These are phyloP conservation scores for Fukomys damarensis DNA, from an alignment of 2,113 vertebrate genomes.

Conservation along the genomic window DNA sequence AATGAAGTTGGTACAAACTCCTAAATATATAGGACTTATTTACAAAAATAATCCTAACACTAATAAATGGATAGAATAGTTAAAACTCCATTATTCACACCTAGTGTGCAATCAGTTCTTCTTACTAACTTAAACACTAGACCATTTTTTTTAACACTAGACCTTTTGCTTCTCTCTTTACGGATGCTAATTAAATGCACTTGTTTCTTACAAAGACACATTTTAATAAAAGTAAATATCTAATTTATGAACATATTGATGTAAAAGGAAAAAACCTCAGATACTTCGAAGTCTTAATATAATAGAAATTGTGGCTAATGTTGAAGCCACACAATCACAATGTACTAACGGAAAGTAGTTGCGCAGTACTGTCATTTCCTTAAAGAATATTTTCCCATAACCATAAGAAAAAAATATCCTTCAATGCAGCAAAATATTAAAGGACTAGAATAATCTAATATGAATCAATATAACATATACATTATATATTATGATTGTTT, in stretches of 20 bases:
- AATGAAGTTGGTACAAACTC: not conserved
- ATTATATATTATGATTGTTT: not conserved
- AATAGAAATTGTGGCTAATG: not conserved
- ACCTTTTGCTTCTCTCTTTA: not conserved
- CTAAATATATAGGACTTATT: not conserved
- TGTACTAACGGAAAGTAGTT: not conserved
- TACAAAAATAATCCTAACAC: not conserved
- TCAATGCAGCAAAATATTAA: not conserved
- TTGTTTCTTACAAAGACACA: not conserved
- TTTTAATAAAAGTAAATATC: not conserved
- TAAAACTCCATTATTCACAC: not conserved
- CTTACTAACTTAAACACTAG: not conserved
- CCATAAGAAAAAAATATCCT: not conserved
- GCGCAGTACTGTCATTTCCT: not conserved
- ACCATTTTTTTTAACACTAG: not conserved
- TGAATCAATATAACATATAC: not conserved
- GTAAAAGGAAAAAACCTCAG: accelerated
- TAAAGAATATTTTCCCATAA: not conserved
- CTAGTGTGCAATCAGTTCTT: not conserved
- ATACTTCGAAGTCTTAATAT: not conserved
- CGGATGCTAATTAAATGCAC: not conserved
- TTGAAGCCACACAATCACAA: not conserved
- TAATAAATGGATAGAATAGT: not conserved
- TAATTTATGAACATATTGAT: not conserved
- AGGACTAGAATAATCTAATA: not conserved